Evolutionary conservation across 2,797 vertebrate genomes (phyloP).

Genomic region (Scleropages formosus): DNA sequence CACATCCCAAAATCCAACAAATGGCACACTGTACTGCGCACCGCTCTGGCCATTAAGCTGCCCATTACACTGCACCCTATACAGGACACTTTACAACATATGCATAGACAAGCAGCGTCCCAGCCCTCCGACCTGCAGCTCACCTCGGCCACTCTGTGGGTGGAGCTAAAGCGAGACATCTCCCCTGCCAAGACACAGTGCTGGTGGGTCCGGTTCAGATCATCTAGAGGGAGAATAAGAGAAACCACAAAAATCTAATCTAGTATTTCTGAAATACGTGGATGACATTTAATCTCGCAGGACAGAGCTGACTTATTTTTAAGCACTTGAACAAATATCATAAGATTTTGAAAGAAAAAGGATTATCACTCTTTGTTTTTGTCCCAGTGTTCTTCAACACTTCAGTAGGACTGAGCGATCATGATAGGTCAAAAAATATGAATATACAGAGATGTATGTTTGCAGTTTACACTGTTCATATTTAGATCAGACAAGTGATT

Average conservation of each 20-base stretch:
- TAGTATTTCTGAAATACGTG: not conserved
- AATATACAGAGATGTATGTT: not conserved
- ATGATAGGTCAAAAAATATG: not conserved
- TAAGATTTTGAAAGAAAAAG: not conserved
- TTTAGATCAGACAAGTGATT: constrained; percentile 8
- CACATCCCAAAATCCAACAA: too few species aligned
- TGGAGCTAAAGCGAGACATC: constrained; percentile 89
- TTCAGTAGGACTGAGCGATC: not conserved
- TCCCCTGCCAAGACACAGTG: constrained; percentile 92
- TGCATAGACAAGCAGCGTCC: too few species aligned
- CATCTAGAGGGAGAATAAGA: constrained; percentile 72
- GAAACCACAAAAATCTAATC: constrained; percentile 3
- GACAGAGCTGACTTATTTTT: not conserved
- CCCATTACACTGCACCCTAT: too few species aligned
- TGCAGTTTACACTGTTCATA: not conserved
- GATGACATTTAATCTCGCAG: constrained; percentile 1
- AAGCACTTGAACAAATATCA: not conserved
- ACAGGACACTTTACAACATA: too few species aligned
- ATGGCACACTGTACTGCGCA: too few species aligned
- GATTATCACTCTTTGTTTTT: not conserved
- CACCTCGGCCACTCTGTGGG: constrained; percentile 93
- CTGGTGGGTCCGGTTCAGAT: constrained; percentile 92
- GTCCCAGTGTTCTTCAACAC: not conserved
- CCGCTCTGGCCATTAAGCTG: too few species aligned
- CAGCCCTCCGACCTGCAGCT: constrained; percentile 44